Conservation (phyloP, 2,113 vertebrate genomes). For the Dasypus novemcinctus region DNA sequence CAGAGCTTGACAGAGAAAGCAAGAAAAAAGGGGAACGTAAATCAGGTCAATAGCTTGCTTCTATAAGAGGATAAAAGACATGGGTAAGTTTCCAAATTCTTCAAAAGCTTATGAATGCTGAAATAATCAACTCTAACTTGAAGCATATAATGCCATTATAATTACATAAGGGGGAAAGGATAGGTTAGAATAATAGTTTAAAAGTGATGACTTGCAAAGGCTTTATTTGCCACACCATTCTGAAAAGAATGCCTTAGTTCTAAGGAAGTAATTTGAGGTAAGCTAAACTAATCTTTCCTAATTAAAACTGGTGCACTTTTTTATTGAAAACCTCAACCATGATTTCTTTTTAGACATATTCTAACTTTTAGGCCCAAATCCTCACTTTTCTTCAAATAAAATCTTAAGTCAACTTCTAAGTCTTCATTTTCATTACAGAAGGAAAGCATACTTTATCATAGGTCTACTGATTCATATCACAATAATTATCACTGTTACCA, state of each 20-base stretch:
- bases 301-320: background rate
- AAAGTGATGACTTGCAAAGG: background rate
- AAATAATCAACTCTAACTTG: slow-evolving; percentile 35
- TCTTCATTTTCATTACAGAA: background rate
- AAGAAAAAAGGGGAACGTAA: background rate
- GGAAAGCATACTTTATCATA: background rate
- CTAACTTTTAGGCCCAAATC: background rate
- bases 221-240: background rate
- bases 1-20: background rate
- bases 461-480: background rate
- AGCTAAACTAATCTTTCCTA: background rate
- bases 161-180: background rate
- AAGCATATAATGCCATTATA: slow-evolving; percentile 23
- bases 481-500: background rate
- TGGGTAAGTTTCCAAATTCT: slow-evolving; percentile 14
- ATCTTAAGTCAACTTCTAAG: background rate
- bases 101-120: slow-evolving; percentile 32
- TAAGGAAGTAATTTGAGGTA: background rate
- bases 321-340: background rate
- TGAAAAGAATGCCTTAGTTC: background rate
- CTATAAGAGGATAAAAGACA: slow-evolving; percentile 37
- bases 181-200: slow-evolving; percentile 20
- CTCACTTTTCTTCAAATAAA: slow-evolving; percentile 11
- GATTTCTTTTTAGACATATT: slow-evolving; percentile 26
- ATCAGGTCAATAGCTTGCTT: background rate